phyloP scores from a whole-genome alignment of 2,888 invertebrate genomes.

The Cerceris rybyensis region DNA sequence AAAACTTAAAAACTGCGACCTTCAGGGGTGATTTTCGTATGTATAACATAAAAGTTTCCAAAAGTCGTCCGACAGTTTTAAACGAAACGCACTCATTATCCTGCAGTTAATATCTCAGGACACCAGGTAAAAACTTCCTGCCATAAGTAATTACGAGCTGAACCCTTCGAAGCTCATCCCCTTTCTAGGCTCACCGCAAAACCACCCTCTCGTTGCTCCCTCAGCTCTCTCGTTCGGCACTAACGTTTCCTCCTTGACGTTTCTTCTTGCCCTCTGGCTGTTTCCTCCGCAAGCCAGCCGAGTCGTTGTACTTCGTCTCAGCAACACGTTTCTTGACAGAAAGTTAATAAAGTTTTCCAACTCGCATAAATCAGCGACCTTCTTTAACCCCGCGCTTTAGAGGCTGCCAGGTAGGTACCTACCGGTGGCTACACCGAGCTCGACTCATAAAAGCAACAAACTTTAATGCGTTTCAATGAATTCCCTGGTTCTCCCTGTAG shows the following conservation, averaged over 20 bases:
- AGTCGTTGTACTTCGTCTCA: conserved; percentile 46
- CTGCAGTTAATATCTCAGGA: conserved; percentile 46
- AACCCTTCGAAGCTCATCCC: conserved; percentile 42
- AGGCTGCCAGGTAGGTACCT: conserved; percentile 36
- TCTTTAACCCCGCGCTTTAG: conserved; percentile 56
- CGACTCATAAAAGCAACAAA: conserved; percentile 67
- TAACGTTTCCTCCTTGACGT: conserved; percentile 38
- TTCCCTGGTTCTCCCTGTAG: conserved; percentile 41
- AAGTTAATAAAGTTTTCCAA: conserved; percentile 76
- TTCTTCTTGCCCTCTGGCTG: conserved; percentile 30
- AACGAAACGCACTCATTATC: conserved; percentile 13
- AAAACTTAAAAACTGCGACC: not conserved
- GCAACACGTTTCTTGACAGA: conserved; percentile 72
- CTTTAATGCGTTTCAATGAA: conserved; percentile 73
- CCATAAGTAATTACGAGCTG: conserved; percentile 57
- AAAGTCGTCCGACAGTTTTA: not conserved
- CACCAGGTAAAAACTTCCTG: conserved; percentile 38
- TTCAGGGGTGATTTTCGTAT: too few species aligned
- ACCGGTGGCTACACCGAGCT: conserved; percentile 23
- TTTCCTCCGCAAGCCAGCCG: conserved; percentile 26
- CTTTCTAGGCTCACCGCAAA: conserved; percentile 26
- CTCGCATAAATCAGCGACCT: conserved; percentile 76
- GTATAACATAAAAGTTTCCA: too few species aligned
- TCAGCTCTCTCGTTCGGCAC: conserved; percentile 1
- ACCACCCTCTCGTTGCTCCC: conserved; percentile 33